These are phyloP conservation scores for Chelonus formosanus DNA, from an alignment of 2,888 invertebrate genomes.

Conservation along the genomic window DNA sequence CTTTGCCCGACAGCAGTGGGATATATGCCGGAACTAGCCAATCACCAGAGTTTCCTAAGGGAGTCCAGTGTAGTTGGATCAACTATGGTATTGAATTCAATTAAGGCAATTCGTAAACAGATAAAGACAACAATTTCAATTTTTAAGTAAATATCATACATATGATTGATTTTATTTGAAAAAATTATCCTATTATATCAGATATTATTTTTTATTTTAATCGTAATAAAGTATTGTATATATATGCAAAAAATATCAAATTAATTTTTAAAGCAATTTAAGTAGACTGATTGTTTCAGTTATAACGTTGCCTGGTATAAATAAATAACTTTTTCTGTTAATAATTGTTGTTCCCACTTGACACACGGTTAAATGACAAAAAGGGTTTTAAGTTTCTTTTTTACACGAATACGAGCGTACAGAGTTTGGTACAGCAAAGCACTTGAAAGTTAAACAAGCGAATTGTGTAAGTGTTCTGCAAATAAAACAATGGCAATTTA, in stretches of 20 bases:
- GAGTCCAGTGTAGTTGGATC: conserved; percentile 11
- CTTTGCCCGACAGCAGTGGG: conserved; percentile 27
- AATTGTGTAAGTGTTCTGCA: conserved; percentile 25
- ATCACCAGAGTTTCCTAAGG: conserved; percentile 29
- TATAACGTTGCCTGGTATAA: too few species aligned
- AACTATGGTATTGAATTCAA: conserved; percentile 24
- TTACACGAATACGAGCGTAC: not conserved
- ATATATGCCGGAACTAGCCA: conserved; percentile 29
- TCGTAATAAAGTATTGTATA: too few species aligned
- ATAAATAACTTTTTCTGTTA: too few species aligned
- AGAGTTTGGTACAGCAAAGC: conserved; percentile 13
- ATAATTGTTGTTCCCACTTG: too few species aligned
- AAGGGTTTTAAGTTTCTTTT: conserved; percentile 3
- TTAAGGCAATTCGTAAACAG: conserved; percentile 2
- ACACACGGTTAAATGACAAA: not conserved
- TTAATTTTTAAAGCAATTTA: too few species aligned
- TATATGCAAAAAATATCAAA: too few species aligned
- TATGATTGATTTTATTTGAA: too few species aligned
- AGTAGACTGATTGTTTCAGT: too few species aligned
- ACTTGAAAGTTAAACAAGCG: conserved; percentile 29
- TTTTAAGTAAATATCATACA: not conserved
- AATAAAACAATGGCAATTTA: conserved; percentile 21
- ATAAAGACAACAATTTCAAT: not conserved
- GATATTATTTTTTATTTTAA: too few species aligned
- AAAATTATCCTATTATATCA: too few species aligned